A percentile compares a stretch with the other conserved stretches of the same genome.
phyloP scores from a whole-genome alignment of 2,888 invertebrate species.

The Torymus tubicola region DNA sequence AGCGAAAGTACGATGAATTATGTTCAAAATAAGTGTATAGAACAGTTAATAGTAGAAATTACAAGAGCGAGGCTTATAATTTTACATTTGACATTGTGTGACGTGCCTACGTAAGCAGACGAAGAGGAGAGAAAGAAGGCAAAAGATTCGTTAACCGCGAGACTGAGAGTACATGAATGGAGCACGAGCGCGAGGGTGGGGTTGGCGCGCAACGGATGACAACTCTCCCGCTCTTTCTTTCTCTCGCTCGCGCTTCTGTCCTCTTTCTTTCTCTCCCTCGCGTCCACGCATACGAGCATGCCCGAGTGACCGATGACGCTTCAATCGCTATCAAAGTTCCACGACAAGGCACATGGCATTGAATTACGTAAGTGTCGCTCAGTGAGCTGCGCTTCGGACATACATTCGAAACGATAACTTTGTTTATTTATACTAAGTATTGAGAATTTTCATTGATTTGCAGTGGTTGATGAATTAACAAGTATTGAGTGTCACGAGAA shows the following conservation, averaged over 20 bases:
- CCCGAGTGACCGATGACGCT: constrained; percentile 7
- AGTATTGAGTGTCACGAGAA: no score
- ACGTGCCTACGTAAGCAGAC: not conserved
- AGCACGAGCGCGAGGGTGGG: constrained; percentile 15
- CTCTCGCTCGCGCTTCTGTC: constrained; percentile 19
- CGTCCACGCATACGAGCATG: not conserved
- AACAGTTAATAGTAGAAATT: no score
- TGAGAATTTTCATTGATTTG: no score
- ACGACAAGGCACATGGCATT: constrained; percentile 24
- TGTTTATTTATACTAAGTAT: no score
- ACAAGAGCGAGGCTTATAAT: no score
- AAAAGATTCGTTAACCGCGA: constrained; percentile 15
- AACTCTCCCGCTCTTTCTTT: constrained; percentile 25
- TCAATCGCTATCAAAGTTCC: constrained; percentile 26
- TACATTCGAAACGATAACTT: constrained; percentile 1
- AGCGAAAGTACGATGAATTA: no score
- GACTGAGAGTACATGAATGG: not conserved
- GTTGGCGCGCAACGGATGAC: constrained; percentile 17
- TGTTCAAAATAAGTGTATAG: no score
- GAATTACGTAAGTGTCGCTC: constrained; percentile 11
- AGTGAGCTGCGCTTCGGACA: not conserved
- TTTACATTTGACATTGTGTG: no score
- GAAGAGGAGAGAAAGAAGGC: not conserved
- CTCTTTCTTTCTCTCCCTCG: not conserved
- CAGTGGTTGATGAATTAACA: no score